These are phyloP conservation scores for Polylopha cassiicola DNA, from an alignment of 2,888 invertebrate species.

Conservation along the genomic window DNA sequence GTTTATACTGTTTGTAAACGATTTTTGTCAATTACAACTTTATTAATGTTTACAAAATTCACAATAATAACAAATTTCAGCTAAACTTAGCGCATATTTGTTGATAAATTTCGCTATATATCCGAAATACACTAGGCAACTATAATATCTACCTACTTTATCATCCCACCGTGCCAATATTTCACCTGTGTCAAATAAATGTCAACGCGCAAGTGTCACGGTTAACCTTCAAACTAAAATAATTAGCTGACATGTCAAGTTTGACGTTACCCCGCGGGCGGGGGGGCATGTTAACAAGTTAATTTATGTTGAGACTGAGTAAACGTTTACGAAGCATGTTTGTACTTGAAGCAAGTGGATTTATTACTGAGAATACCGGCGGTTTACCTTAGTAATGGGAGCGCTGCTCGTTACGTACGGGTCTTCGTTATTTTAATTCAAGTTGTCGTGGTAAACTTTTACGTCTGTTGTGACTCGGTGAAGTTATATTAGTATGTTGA, in stretches of 20 bases:
- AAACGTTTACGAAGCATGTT: conserved; percentile 40
- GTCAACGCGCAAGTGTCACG: conserved; percentile 9
- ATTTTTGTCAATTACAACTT: too few species aligned
- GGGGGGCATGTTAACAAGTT: conserved; percentile 39
- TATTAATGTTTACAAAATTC: too few species aligned
- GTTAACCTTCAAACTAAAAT: conserved; percentile 37
- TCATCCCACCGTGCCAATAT: neutral
- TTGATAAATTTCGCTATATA: too few species aligned
- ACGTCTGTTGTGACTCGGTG: too few species aligned
- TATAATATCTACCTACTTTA: neutral
- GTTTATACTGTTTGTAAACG: too few species aligned
- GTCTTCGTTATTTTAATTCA: too few species aligned
- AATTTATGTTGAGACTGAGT: conserved; percentile 48
- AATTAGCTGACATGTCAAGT: conserved; percentile 45
- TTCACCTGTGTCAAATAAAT: conserved; percentile 11
- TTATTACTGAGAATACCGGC: conserved; percentile 15
- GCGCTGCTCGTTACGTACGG: neutral
- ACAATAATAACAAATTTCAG: too few species aligned
- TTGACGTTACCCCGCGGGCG: conserved; percentile 18
- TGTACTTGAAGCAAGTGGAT: conserved; percentile 20
- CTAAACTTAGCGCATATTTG: too few species aligned
- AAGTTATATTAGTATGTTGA: too few species aligned
- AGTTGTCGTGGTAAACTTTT: neutral
- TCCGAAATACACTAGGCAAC: too few species aligned
- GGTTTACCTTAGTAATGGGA: conserved; percentile 4